These are phyloP conservation scores for Peromyscus leucopus DNA, from an alignment of 2,113 vertebrate species.

Conservation along the genomic window DNA sequence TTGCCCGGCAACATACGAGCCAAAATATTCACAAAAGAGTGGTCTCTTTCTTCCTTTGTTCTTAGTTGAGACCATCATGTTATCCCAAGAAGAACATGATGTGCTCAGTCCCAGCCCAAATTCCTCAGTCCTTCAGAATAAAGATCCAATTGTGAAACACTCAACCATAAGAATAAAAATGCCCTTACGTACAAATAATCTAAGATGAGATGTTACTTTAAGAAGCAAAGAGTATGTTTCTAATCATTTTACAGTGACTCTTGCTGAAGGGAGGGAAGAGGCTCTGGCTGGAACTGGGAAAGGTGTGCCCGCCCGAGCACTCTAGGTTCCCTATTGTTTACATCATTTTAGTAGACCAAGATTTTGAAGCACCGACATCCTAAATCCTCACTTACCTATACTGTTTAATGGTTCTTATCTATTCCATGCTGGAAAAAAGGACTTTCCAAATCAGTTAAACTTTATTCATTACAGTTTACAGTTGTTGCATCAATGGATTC, in stretches of 20 bases:
- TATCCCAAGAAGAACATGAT: background rate
- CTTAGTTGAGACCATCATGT: background rate
- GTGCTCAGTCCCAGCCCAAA: background rate
- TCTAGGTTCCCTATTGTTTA: background rate
- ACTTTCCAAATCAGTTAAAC: background rate
- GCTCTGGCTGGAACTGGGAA: background rate
- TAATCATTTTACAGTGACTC: background rate
- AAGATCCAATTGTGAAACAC: background rate
- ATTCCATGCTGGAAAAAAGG: background rate
- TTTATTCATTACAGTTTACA: background rate
- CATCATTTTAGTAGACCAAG: too few relatives aligned
- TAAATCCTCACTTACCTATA: background rate
- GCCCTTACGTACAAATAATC: background rate
- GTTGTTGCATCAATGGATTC: background rate
- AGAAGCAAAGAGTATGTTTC: background rate
- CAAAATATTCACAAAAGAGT: background rate
- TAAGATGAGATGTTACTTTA: background rate
- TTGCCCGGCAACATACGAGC: background rate
- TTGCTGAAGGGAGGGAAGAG: background rate
- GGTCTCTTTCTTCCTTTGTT: background rate
- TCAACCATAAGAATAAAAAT: background rate
- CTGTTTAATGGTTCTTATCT: background rate
- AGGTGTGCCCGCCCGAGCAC: too few relatives aligned
- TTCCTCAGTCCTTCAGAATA: background rate
- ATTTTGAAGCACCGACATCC: background rate